These are phyloP conservation scores for Exocentrus adspersus DNA, from an alignment of 2,888 invertebrate genomes.

Conservation along the genomic window DNA sequence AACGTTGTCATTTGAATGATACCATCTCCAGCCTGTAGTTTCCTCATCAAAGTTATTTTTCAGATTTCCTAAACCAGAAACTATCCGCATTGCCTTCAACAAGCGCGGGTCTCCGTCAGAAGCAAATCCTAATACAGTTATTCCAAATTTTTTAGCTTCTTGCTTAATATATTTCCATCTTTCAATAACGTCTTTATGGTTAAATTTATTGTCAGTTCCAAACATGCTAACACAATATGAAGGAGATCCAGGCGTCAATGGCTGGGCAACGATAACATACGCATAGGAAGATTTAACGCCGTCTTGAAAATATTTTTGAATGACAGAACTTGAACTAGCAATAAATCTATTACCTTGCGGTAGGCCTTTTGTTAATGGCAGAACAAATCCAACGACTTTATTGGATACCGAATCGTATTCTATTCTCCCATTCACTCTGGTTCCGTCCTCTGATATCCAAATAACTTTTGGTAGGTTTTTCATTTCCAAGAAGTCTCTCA, in stretches of 20 bases:
- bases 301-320: neutral
- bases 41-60: no score
- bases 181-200: neutral
- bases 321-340: neutral
- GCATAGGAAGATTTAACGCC: conserved; percentile 5
- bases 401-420: conserved; percentile 6
- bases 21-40: no score
- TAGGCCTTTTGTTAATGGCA: conserved; percentile 3
- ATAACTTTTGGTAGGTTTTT: conserved; percentile 24
- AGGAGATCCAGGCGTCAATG: neutral
- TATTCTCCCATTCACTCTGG: conserved; percentile 20
- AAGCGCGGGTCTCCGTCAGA: no score
- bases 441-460: conserved; percentile 29
- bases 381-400: conserved; percentile 8
- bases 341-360: neutral
- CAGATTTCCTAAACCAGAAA: no score
- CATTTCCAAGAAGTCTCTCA: neutral
- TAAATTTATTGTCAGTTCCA: conserved; percentile 6
- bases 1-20: no score
- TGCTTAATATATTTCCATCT: neutral
- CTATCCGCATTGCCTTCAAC: no score
- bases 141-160: no score
- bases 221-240: neutral
- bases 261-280: conserved; percentile 3
- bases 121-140: no score